phyloP scores from a whole-genome alignment of 2,888 invertebrate genomes.

The Ochlodes sylvanus region DNA sequence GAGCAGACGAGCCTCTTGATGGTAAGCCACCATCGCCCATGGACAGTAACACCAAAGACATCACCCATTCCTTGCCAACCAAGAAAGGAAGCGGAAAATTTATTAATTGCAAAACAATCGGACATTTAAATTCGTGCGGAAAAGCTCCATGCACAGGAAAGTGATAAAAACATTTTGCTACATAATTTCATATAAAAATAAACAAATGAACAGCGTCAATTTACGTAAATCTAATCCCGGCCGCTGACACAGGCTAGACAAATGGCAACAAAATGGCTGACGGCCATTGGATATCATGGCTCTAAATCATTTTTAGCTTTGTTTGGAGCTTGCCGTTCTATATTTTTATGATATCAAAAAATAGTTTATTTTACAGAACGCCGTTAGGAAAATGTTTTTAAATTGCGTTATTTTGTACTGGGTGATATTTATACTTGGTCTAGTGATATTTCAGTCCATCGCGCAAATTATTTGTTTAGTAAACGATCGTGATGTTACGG shows the following conservation, averaged over 20 bases:
- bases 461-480: no score
- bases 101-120: no score
- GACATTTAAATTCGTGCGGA: no score
- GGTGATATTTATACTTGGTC: background rate
- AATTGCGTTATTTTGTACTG: background rate
- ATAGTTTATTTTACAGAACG: conserved; percentile 5
- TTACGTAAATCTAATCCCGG: conserved; percentile 4
- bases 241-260: conserved; percentile 39
- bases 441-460: background rate
- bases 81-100: no score
- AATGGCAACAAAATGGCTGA: conserved; percentile 39
- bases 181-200: background rate
- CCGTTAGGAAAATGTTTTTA: background rate
- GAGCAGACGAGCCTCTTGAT: no score
- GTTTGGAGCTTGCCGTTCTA: background rate
- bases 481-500: no score
- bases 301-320: conserved; percentile 21
- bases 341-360: conserved; percentile 12
- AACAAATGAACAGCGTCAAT: background rate
- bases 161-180: no score
- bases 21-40: no score
- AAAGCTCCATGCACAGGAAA: no score
- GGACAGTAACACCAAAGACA: no score
- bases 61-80: no score
- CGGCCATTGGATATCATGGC: conserved; percentile 37